These are phyloP conservation scores for Sepiola atlantica DNA, from an alignment of 2,888 invertebrate genomes.

Conservation along the genomic window DNA sequence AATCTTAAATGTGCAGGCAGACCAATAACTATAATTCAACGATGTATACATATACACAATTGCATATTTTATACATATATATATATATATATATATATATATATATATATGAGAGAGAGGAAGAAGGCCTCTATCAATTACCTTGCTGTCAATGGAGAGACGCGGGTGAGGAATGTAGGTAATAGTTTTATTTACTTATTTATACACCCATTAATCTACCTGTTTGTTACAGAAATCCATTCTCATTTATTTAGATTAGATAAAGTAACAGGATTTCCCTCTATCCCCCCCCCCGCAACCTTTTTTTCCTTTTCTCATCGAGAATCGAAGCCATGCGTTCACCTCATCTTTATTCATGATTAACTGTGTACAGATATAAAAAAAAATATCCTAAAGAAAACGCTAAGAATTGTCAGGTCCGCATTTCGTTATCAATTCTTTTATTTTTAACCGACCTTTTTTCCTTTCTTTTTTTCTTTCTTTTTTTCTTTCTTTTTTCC, in stretches of 20 bases:
- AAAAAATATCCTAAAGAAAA: not conserved
- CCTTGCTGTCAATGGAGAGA: not conserved
- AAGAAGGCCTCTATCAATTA: not conserved
- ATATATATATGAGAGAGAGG: not conserved
- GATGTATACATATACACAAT: not conserved
- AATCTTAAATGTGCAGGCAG: not conserved
- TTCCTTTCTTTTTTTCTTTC: not conserved
- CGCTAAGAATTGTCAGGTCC: not conserved
- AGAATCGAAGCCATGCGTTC: not conserved
- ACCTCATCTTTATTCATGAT: not conserved
- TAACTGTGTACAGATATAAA: not conserved
- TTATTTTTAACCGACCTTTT: not conserved
- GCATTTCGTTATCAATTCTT: not conserved
- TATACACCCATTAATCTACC: not conserved
- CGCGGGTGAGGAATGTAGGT: not conserved
- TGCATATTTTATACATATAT: not conserved
- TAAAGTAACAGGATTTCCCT: not conserved
- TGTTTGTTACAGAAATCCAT: not conserved
- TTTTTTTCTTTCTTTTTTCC: not conserved
- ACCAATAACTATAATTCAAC: not conserved
- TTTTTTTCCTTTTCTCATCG: constrained; percentile 11
- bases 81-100: not conserved
- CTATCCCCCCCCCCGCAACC: not conserved
- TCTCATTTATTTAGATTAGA: constrained; percentile 22
- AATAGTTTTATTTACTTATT: not conserved